These are phyloP conservation scores for Molorchus minor DNA, from an alignment of 2,888 invertebrate genomes.

Conservation along the genomic window DNA sequence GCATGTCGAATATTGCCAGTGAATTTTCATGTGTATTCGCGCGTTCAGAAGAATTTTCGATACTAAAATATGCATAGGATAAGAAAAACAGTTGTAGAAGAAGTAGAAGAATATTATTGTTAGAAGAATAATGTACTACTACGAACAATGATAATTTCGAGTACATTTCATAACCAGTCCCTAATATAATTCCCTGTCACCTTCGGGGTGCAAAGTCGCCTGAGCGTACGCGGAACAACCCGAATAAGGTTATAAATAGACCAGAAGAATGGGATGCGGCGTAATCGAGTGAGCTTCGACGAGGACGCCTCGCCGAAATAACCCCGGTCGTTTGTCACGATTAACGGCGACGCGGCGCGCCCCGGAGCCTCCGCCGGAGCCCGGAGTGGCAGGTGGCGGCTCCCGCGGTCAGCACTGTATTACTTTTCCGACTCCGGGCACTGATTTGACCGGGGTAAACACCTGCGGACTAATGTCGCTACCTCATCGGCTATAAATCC, in stretches of 20 bases:
- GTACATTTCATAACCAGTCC: constrained; percentile 18
- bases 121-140: too few relatives aligned
- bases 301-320: constrained; percentile 50
- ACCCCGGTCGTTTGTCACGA: constrained; percentile 61
- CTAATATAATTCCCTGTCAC: constrained; percentile 14
- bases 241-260: constrained; percentile 29
- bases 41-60: too few relatives aligned
- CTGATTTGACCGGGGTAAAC: constrained; percentile 59
- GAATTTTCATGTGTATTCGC: too few relatives aligned
- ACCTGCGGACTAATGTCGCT: constrained; percentile 55
- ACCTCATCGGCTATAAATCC: constrained; percentile 47
- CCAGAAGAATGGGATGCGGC: constrained; percentile 40
- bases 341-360: constrained; percentile 51
- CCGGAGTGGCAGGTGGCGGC: constrained; percentile 56
- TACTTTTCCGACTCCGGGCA: constrained; percentile 57
- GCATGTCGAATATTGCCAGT: too few relatives aligned
- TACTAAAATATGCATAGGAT: too few relatives aligned
- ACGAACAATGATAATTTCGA: too few relatives aligned
- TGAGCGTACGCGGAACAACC: constrained; percentile 14
- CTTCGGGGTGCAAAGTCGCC: constrained; percentile 9
- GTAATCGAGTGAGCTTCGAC: constrained; percentile 53
- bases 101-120: too few relatives aligned
- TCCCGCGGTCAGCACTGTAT: constrained; percentile 57
- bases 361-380: constrained; percentile 35
- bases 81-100: too few relatives aligned